These are phyloP conservation scores for Brenthis daphne DNA, from an alignment of 2,888 invertebrate genomes.

Conservation along the genomic window DNA sequence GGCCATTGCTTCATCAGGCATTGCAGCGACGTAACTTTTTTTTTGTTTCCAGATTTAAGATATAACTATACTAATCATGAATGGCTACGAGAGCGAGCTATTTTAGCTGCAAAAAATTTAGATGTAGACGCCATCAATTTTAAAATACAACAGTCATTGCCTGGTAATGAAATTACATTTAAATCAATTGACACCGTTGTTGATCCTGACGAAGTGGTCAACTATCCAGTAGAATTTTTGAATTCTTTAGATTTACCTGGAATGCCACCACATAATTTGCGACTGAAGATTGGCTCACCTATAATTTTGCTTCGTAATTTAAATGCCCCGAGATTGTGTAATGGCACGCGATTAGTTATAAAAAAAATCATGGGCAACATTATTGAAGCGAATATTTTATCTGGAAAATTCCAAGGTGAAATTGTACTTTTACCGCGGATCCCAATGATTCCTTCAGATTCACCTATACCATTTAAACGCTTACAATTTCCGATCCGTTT, in stretches of 20 bases:
- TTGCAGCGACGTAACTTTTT: too few species aligned
- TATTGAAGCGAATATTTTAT: slow-evolving; percentile 37
- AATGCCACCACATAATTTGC: not conserved
- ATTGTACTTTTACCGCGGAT: slow-evolving; percentile 30
- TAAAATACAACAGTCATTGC: not conserved
- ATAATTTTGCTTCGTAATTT: slow-evolving; percentile 5
- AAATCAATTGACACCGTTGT: not conserved
- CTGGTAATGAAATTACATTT: not conserved
- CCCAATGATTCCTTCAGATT: slow-evolving; percentile 39
- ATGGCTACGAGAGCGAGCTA: slow-evolving; percentile 49
- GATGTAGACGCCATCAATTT: slow-evolving; percentile 32
- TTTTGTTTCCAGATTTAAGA: slow-evolving; percentile 41
- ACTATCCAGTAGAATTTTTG: not conserved
- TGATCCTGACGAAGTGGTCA: not conserved
- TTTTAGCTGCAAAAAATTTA: slow-evolving; percentile 51
- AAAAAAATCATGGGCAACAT: slow-evolving; percentile 33
- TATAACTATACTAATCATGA: slow-evolving; percentile 42
- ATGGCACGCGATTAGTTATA: slow-evolving; percentile 1
- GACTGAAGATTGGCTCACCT: not conserved
- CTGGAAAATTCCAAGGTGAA: slow-evolving; percentile 32
- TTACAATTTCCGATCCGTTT: slow-evolving; percentile 29
- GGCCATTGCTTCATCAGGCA: too few species aligned
- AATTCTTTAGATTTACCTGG: not conserved
- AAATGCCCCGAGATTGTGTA: not conserved
- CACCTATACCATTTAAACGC: slow-evolving; percentile 32